Evolutionary conservation across 2,888 invertebrate species (phyloP).

Genomic region (Gastrophysa polygoni): DNA sequence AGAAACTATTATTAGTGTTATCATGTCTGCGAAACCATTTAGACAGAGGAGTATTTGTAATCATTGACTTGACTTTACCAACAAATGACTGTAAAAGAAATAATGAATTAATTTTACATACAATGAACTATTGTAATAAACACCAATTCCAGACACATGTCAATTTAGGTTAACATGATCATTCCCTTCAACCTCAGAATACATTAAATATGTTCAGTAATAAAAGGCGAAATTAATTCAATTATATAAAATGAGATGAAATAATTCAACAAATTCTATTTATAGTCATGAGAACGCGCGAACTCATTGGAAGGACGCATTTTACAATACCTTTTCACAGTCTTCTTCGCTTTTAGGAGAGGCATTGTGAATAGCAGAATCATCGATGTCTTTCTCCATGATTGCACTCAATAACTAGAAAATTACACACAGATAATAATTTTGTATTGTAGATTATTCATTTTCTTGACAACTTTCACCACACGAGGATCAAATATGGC

Average conservation of each 20-base stretch:
- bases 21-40: constrained; percentile 61
- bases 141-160: no score
- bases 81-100: constrained; percentile 69
- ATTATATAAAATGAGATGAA: constrained; percentile 17
- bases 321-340: constrained; percentile 50
- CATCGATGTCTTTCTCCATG: constrained; percentile 53
- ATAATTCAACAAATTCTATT: constrained; percentile 42
- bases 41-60: constrained; percentile 64
- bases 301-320: constrained; percentile 47
- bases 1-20: constrained; percentile 31
- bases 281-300: constrained; percentile 56
- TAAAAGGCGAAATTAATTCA: background rate
- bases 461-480: constrained; percentile 56
- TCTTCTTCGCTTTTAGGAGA: constrained; percentile 44
- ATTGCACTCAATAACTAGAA: constrained; percentile 44
- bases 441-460: constrained; percentile 49
- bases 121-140: no score
- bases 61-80: constrained; percentile 68
- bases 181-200: no score
- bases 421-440: constrained; percentile 45
- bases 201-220: no score
- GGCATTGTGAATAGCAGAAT: constrained; percentile 45
- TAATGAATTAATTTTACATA: background rate
- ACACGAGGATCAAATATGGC: constrained; percentile 59
- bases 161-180: background rate